Conservation (phyloP, 1,140 invertebrate species). For the Bombus consobrinus region DNA sequence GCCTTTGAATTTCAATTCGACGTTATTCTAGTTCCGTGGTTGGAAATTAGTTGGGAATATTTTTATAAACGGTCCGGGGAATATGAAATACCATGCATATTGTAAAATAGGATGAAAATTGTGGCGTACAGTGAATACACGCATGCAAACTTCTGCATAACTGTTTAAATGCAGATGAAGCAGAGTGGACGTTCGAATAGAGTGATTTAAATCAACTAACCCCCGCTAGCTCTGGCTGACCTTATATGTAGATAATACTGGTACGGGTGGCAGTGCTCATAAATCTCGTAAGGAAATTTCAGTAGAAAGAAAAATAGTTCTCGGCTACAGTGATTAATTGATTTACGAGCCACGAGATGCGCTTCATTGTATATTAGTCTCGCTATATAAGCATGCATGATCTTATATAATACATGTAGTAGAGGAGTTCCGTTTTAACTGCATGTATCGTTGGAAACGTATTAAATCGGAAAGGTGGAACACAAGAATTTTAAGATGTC, state of each 20-base stretch:
- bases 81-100: neutral
- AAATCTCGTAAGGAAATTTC: slow-evolving; percentile 66
- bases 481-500: neutral
- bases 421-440: neutral
- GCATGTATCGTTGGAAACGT: neutral
- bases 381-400: slow-evolving; percentile 4
- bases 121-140: slow-evolving; percentile 1
- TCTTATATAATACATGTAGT: neutral
- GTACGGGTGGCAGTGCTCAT: slow-evolving; percentile 55
- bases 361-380: slow-evolving; percentile 31
- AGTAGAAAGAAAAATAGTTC: slow-evolving; percentile 58
- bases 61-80: neutral
- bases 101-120: slow-evolving; percentile 38
- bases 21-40: neutral
- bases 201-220: slow-evolving; percentile 69
- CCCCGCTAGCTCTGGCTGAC: slow-evolving; percentile 41
- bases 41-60: slow-evolving; percentile 6
- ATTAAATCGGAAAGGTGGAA: neutral
- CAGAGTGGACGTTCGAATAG: slow-evolving; percentile 61
- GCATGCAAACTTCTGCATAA: slow-evolving; percentile 53
- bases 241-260: slow-evolving; percentile 64
- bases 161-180: slow-evolving; percentile 68
- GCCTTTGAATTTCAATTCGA: neutral
- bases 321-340: slow-evolving; percentile 52
- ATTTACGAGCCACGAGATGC: slow-evolving; percentile 53